Percentiles rank a stretch among this genome's conserved stretches.
These are phyloP conservation scores for Cryptoblepharus egeriae DNA, from an alignment of 2,797 vertebrate genomes.

Conservation along the genomic window DNA sequence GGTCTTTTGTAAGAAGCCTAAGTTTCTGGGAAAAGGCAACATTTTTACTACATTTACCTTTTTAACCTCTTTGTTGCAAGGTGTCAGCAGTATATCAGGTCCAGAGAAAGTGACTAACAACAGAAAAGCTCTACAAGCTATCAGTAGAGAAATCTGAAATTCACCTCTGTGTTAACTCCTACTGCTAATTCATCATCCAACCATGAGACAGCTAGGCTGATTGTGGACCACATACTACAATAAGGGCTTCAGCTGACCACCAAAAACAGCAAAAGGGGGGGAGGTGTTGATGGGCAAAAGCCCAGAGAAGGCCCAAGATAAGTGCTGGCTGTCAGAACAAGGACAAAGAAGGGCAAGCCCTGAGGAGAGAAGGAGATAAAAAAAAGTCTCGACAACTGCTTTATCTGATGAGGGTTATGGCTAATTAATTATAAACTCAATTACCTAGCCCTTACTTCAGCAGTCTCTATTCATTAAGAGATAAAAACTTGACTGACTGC, in stretches of 20 bases:
- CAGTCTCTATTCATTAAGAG: conserved; percentile 93
- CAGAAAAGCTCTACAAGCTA: conserved; percentile 68
- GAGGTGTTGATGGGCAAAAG: conserved; percentile 67
- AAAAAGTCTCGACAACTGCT: conserved; percentile 82
- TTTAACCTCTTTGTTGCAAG: conserved; percentile 78
- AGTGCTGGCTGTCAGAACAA: conserved; percentile 86
- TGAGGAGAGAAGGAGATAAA: conserved; percentile 82
- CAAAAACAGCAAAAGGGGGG: conserved; percentile 64
- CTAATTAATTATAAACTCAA: conserved; percentile 99
- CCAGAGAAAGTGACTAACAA: conserved; percentile 59
- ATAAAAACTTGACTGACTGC: conserved; percentile 84
- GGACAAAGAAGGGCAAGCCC: conserved; percentile 90
- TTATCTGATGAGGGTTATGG: conserved; percentile 95
- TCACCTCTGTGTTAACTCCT: conserved; percentile 76
- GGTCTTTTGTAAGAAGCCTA: conserved; percentile 69
- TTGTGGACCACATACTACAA: conserved; percentile 73
- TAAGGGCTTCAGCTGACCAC: conserved; percentile 71
- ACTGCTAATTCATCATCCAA: conserved; percentile 90
- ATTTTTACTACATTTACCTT: conserved; percentile 68
- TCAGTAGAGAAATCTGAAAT: conserved; percentile 83
- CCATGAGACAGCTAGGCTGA: conserved; percentile 75
- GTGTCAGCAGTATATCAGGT: conserved; percentile 72
- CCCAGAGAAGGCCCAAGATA: conserved; percentile 76
- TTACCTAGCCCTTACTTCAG: conserved; percentile 96
- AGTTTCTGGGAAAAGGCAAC: conserved; percentile 61